A percentile compares a stretch with the other conserved stretches of the same genome.
Evolutionary conservation across 1,140 invertebrate genomes (phyloP).

Genomic region (Ceratoteleas bidentatus): DNA sequence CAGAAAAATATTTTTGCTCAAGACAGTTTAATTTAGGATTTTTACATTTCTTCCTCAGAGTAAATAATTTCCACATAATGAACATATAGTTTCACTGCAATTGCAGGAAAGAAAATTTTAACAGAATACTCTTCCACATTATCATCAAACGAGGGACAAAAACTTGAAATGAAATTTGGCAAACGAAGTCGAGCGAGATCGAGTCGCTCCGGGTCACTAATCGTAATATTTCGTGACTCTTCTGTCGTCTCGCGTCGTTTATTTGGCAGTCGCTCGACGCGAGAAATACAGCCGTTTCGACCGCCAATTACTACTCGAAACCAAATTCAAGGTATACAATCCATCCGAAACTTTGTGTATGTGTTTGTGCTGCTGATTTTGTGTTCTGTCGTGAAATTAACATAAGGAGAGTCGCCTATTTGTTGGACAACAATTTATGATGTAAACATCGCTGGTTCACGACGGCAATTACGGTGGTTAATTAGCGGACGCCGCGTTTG

Average conservation of each 20-base stretch:
- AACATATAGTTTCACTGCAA: no score
- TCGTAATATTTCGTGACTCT: slow-evolving; percentile 5
- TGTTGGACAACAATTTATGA: slow-evolving; percentile 5
- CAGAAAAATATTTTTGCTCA: no score
- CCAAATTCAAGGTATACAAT: slow-evolving; percentile 18
- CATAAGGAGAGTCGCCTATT: slow-evolving; percentile 7
- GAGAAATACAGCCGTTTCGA: slow-evolving; percentile 3
- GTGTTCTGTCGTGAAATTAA: slow-evolving; percentile 6
- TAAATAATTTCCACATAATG: no score
- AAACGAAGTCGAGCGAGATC: background rate
- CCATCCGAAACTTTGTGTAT: background rate
- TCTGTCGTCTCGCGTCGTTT: slow-evolving; percentile 10
- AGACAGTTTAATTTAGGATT: no score
- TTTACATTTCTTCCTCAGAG: no score
- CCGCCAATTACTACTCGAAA: slow-evolving; percentile 16
- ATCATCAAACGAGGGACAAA: no score
- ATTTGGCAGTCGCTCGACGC: slow-evolving; percentile 11
- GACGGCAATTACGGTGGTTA: background rate
- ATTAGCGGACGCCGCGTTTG: no score
- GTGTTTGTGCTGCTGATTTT: slow-evolving; percentile 7
- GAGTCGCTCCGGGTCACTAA: background rate
- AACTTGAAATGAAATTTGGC: no score
- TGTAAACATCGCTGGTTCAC: background rate
- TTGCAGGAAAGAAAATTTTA: no score
- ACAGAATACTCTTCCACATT: no score